Evolutionary conservation across 2,113 vertebrate genomes (phyloP), one percentile per base, ranked within the genome.

Genomic region (Okapia johnstoni): DNA sequence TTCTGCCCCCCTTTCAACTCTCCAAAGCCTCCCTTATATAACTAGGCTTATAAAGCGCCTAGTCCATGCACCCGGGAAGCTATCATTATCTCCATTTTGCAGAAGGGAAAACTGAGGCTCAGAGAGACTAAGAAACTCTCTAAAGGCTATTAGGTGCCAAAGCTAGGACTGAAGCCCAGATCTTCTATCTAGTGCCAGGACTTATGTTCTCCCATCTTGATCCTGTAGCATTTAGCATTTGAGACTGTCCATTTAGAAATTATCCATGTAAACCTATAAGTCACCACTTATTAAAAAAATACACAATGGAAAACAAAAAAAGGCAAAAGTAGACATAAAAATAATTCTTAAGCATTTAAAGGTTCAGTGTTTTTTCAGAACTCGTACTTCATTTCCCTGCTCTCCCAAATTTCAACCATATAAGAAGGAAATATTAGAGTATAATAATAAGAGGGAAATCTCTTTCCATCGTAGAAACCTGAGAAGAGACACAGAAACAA

Each of bases 391-490:
- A 80, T 60, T 70, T 36, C 17, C 40, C 3, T 61, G 33, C 28
- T 94, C 12, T 95, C 46, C 63, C 43, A 94, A 96, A 36, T 91
- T 88, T 96, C 50, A 46, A 55, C n/a, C 28, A 94, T 80, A 63
- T 83, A 85, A 83, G 43, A 85, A n/a, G 0, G 17, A 61, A 79
- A 52, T 86, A 70, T 60, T 89, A 79, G 14, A 57, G 58, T 86
- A 52, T 46, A 88, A 43, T 61, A 87, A 50, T 11, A 55, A 86
- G 33, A 46, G 30, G 16, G 19, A 55, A 28, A 79, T 81, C 23
- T 61, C 40, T 88, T 88, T 76, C 30, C 46, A 23, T 77, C 54
- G 13, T 14, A 77, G 36, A 90, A 94, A 90, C 7, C 12, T 80
- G 66, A 88, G 30, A 76, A 80, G 28, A 90, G 52, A 50, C 2